Base-by-base conservation (phyloP, 2,113 vertebrate species). In the Rostratula benghalensis region DNA sequence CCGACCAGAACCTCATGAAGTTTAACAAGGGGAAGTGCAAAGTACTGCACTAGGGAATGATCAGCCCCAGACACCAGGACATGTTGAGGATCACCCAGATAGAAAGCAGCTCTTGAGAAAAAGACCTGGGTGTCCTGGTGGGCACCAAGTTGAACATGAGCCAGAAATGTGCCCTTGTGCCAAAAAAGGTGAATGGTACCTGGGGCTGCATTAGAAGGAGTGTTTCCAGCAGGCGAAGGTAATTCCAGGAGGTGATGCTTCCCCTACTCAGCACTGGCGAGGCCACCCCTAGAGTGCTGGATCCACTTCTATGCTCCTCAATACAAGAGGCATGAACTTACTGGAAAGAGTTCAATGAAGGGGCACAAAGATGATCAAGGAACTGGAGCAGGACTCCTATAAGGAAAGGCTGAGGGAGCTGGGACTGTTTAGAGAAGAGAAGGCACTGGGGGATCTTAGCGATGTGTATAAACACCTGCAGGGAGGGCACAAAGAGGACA, bases 1-100 rank as follows among this genome's bases (percentile, higher is more conserved):
- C 31, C 2, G 2, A 14, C 0, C 0, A 16, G 43, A 70, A 69
- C 23, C 4, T 70, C 22, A 5, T 16, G 19, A 56, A 39, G 70
- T 12, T 77, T 30, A n/a, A 25, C 9, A 46, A 33, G 43, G 41
- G 50, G 39, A 75, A 43, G 4, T 30, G 43, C 13, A 1, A 61
- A 50, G 56, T 39, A 43, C 28, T 53, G 6, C 37, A 22, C 22
- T 13, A 19, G 43, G 20, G 23, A 18, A 56, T 41, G 35, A 63
- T 18, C 20, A 41, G 2, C 30, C 46, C 46, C 18, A 21, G 60
- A 21, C 28, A 67, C 17, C 17, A 41, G 30, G 33, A 59, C 2
- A 2, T 50, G 24, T 5, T 3, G 33, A 21, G 31, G 11, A 20
- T 45, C 56, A 63, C 41, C 20, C 27, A n/a, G 63, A 8, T 2